Evolutionary conservation across 2,797 vertebrate species (phyloP).

Genomic region (Darevskia mixta): DNA sequence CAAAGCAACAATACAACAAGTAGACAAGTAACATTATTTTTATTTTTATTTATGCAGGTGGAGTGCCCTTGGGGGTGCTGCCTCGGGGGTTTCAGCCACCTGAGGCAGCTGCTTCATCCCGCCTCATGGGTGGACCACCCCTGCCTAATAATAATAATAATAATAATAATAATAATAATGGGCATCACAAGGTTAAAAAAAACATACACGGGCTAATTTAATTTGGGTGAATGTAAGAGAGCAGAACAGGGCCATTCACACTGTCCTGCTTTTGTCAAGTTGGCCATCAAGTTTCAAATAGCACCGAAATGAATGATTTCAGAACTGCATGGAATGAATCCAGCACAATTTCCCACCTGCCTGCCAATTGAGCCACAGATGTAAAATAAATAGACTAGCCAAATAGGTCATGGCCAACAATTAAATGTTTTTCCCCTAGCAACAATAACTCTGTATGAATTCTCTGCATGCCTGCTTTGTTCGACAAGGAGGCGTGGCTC

Average conservation of each 20-base stretch:
- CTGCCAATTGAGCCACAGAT: neutral
- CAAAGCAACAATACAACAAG: too few relatives aligned
- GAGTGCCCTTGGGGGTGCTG: too few relatives aligned
- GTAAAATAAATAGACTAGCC: constrained; percentile 31
- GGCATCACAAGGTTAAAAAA: too few relatives aligned
- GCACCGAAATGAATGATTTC: neutral
- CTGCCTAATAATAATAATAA: too few relatives aligned
- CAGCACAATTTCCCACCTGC: neutral
- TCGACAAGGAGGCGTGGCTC: neutral
- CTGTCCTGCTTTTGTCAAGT: neutral
- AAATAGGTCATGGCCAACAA: constrained; percentile 11
- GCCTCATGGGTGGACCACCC: too few relatives aligned
- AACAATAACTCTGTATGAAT: constrained; percentile 8
- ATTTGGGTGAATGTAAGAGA: neutral
- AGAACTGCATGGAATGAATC: constrained; percentile 1
- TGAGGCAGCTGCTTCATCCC: too few relatives aligned
- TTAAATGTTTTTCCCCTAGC: neutral
- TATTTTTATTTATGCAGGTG: too few relatives aligned
- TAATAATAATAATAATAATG: too few relatives aligned
- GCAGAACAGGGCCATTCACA: neutral
- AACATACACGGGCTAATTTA: neutral
- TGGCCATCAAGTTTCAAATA: constrained; percentile 13
- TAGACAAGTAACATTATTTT: too few relatives aligned
- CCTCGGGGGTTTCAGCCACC: too few relatives aligned
- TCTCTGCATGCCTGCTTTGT: neutral